A percentile compares a stretch with the other conserved stretches of the same genome.
Conservation (phyloP, 2,113 vertebrate species). For the Rhabdornis inornatus region DNA sequence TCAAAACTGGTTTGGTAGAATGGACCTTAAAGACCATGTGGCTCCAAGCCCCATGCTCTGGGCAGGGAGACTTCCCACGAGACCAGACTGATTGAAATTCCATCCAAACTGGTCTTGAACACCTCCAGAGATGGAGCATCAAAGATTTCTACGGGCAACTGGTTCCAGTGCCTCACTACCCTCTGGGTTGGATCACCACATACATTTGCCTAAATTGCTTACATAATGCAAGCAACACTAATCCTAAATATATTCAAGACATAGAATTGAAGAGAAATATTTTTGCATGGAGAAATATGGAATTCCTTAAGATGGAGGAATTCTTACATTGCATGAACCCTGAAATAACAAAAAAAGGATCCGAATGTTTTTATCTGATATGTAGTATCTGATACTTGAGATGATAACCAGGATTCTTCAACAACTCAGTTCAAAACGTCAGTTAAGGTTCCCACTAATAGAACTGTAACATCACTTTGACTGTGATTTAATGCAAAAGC, state of each 20-base stretch:
- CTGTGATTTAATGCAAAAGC: not conserved
- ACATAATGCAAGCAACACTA: not conserved
- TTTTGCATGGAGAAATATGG: not conserved
- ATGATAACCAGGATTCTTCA: not conserved
- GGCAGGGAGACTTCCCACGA: not conserved
- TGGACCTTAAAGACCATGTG: not conserved
- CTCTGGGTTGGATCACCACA: not conserved
- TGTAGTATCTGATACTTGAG: not conserved
- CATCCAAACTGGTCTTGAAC: not conserved
- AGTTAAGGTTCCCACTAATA: not conserved
- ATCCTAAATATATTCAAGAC: not conserved
- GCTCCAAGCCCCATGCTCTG: not conserved
- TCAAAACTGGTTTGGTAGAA: not conserved
- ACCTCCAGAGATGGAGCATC: not conserved
- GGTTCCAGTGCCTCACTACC: not conserved
- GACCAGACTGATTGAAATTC: fast-evolving
- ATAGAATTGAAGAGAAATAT: not conserved
- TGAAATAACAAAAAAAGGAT: not conserved
- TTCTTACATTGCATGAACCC: not conserved
- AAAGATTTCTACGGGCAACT: not conserved
- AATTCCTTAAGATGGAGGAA: not conserved
- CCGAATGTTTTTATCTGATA: not conserved
- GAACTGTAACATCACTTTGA: not conserved
- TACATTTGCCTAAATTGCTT: not conserved
- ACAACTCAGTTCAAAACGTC: not conserved